Evolutionary conservation across 2,797 vertebrate genomes (phyloP).

Genomic region (Sebastes alutus): DNA sequence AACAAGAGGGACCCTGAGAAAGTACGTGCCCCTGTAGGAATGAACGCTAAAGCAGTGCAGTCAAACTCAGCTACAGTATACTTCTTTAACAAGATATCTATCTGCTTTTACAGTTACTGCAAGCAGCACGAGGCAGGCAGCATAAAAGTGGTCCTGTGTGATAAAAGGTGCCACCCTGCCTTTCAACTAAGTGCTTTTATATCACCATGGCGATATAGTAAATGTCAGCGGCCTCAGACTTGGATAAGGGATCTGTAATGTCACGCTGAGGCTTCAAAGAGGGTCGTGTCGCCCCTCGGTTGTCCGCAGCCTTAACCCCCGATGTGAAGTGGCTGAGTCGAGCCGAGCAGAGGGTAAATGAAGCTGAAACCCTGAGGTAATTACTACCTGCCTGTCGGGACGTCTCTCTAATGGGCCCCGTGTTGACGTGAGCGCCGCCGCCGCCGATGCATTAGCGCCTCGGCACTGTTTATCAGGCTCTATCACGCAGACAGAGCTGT

Average conservation of each 20-base stretch:
- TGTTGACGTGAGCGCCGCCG: slow-evolving; percentile 48
- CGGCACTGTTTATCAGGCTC: slow-evolving; percentile 27
- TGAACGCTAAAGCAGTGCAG: slow-evolving; percentile 41
- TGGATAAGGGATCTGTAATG: slow-evolving; percentile 46
- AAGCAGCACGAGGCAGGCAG: slow-evolving; percentile 18
- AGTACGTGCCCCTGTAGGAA: slow-evolving; percentile 33
- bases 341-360: slow-evolving; percentile 52
- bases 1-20: slow-evolving; percentile 63
- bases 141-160: slow-evolving; percentile 27
- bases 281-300: not conserved
- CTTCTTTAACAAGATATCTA: slow-evolving; percentile 15
- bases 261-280: slow-evolving; percentile 48
- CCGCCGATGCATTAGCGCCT: slow-evolving; percentile 42
- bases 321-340: slow-evolving; percentile 28
- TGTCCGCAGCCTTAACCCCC: slow-evolving; percentile 47
- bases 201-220: slow-evolving; percentile 54
- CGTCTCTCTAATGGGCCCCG: slow-evolving; percentile 61
- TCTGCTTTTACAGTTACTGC: slow-evolving; percentile 28
- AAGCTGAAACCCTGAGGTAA: slow-evolving; percentile 73
- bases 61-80: slow-evolving; percentile 28
- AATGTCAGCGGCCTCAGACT: slow-evolving; percentile 60
- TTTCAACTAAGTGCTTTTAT: slow-evolving; percentile 63
- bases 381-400: slow-evolving; percentile 75
- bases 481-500: slow-evolving; percentile 2
- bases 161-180: slow-evolving; percentile 49